Base-by-base conservation (phyloP, 1,140 invertebrate species). In the Triops cancriformis region DNA sequence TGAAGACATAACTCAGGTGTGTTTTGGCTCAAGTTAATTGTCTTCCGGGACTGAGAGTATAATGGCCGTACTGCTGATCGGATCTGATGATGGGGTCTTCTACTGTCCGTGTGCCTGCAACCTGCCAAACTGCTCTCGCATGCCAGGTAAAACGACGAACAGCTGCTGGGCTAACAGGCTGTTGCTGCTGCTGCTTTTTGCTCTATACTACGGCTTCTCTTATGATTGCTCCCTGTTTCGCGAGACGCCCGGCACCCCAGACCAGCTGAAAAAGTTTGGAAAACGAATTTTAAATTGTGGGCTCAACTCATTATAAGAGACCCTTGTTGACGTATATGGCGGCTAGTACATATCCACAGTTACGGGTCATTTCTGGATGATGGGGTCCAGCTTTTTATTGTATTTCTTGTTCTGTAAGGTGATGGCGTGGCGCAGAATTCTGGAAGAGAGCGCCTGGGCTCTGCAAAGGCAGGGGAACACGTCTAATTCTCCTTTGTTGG, bases 1-100 rank as follows among this genome's bases (percentile, higher is more conserved):
- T 37, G 23, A 23, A 23, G 9, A 64, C 51, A 64, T 64, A 64
- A 64, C 51, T 64, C 51, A 64, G 51, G n/a, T 64, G 51, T 64
- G 51, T 23, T 64, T 64, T 64, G 51, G 51, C 51, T 64, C 51
- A 64, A 64, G 51, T 64, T 64, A 64, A 64, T 64, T 64, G 51
- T 64, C 51, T 64, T 64, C 51, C 51, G 51, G 51, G 23, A 14
- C 23, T 14, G 18, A 23, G n/a, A 64, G 51, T 64, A 64, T 64
- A 64, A 64, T 64, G n/a, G 51, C 51, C 18, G 51, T 64, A 23
- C 51, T 64, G 51, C 51, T 64, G 51, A 64, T 64, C 51, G 51
- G 51, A 64, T 64, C 51, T 64, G 51, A 64, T 64, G 51, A 64
- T 64, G 51, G n/a, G 51, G 51, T 64, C 51, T 64, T 64, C 10